Percentiles rank a stretch among this genome's conserved stretches.
Evolutionary conservation across 2,797 vertebrate genomes (phyloP).

Genomic region (Eidolon dupreanum): DNA sequence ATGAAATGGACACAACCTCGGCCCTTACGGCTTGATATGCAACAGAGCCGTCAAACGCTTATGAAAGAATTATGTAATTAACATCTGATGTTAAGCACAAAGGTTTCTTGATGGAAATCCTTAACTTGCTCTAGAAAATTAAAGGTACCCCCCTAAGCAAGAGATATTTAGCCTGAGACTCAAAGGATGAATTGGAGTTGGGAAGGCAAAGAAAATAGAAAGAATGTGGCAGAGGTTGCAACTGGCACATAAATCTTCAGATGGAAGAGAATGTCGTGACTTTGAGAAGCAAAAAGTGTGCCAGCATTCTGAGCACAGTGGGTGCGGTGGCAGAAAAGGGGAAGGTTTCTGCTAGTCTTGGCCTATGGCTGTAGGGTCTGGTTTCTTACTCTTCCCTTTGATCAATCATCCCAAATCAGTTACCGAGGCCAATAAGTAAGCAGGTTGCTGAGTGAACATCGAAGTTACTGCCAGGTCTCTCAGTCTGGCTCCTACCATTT

Average conservation of each 20-base stretch:
- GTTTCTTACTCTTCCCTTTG: background rate
- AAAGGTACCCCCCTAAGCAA: background rate
- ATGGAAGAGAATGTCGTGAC: background rate
- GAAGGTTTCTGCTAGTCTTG: background rate
- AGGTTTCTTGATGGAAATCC: background rate
- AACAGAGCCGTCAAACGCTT: background rate
- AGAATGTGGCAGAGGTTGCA: background rate
- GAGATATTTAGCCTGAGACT: background rate
- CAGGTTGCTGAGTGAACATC: background rate
- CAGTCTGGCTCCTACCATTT: background rate
- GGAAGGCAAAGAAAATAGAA: background rate
- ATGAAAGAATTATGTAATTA: background rate
- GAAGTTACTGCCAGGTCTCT: background rate
- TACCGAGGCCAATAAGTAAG: background rate
- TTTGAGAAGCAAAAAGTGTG: background rate
- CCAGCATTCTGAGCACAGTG: rapidly evolving
- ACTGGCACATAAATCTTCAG: background rate
- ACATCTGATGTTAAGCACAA: background rate
- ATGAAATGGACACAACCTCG: background rate
- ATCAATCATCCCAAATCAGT: background rate
- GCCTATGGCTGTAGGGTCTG: background rate
- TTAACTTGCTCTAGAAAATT: background rate
- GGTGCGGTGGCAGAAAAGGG: background rate
- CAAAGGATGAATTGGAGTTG: background rate
- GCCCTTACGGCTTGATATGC: background rate